Evolutionary conservation across 2,113 vertebrate species (phyloP), one percentile per base, ranked within the genome.

Genomic region (Murina feae): DNA sequence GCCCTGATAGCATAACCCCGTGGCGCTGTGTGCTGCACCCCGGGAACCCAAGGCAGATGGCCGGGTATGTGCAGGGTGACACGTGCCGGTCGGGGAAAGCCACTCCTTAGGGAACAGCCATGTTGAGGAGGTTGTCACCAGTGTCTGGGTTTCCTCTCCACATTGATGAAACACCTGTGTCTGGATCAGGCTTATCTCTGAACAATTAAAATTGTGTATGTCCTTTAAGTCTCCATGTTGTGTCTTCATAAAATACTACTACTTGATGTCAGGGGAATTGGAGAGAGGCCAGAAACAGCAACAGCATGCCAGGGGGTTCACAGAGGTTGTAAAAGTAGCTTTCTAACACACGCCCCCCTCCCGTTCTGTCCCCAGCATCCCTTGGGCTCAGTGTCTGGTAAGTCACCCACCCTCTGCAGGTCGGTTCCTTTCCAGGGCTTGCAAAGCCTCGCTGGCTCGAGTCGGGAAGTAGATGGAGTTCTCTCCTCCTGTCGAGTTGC

Each of bases 171-270:
- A 47, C 37, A 32, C 55, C 37, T 65, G 21, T 71, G 9, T 90
- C 92, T 37, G 51, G 44, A 51, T 94, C 47, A 72, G 63, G 86
- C 37, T 87, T 51, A 44, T 68, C 47, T 32, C 83, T 49, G 32
- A 60, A 37, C 18, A 35, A 23, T 75, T 25, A 1, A 53, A 72
- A 35, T 4, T 47, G 60, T 78, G 35, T 16, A 3, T 69, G 6
- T 42, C 60, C n/a, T 89, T 66, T 82, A 51, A 49, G 6, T 74
- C n/a, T 85, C 78, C 39, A 1, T 21, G 35, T 42, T 84, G 60
- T 20, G 8, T 69, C 35, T 13, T 84, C 42, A 17, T 86, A 39
- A 85, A 83, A 39, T 66, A 58, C 39, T 47, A 23, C 44, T 63
- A 16, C 53, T 66, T 66, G 5, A 12, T 18, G 4, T 71, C 55